Evolutionary conservation across 2,113 vertebrate genomes (phyloP).

Genomic region (Nothobranchius kuhntae): DNA sequence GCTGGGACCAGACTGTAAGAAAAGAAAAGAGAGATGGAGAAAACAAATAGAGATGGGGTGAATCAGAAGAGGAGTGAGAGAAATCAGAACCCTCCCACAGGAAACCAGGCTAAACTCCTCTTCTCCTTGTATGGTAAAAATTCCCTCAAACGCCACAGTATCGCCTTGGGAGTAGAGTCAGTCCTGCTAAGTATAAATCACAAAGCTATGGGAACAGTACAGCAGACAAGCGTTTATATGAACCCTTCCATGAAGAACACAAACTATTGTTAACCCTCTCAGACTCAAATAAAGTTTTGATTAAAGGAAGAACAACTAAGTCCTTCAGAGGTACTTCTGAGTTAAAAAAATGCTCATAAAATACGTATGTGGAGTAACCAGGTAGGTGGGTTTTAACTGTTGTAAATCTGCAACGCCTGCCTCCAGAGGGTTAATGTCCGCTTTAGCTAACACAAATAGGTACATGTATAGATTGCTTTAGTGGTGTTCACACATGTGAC

Average conservation of each 20-base stretch:
- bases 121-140: constrained; percentile 83
- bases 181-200: constrained; percentile 76
- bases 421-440: not conserved
- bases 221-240: constrained; percentile 46
- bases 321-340: too few species aligned
- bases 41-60: constrained; percentile 41
- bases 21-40: constrained; percentile 8
- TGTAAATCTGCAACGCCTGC: too few species aligned
- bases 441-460: not conserved
- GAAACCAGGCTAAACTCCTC: constrained; percentile 73
- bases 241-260: constrained; percentile 25
- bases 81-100: constrained; percentile 79
- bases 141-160: constrained; percentile 75
- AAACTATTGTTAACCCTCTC: not conserved
- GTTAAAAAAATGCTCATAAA: too few species aligned
- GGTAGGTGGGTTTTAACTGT: too few species aligned
- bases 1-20: not conserved
- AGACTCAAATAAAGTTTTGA: too few species aligned
- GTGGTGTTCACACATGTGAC: constrained; percentile 18
- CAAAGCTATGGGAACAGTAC: constrained; percentile 59
- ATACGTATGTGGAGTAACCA: too few species aligned
- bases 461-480: not conserved
- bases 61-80: constrained; percentile 60
- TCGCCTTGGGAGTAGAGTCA: constrained; percentile 71
- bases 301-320: too few species aligned